These are phyloP conservation scores for Teleopsis dalmanni DNA, from an alignment of 1,140 invertebrate genomes.

Conservation along the genomic window DNA sequence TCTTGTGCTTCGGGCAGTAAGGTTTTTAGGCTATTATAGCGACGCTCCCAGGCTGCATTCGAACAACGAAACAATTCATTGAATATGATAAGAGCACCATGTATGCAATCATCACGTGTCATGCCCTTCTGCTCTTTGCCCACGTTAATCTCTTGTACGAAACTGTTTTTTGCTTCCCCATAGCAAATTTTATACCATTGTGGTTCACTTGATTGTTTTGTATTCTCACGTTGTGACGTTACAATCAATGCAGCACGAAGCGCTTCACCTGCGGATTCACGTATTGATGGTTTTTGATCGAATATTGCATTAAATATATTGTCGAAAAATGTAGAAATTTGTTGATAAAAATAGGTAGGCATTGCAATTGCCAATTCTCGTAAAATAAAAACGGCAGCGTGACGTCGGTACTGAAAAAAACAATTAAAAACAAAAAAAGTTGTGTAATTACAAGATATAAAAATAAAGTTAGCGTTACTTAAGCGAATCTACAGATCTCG, in stretches of 20 bases:
- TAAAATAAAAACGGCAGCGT: conserved; percentile 85
- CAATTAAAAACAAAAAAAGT: too few species aligned
- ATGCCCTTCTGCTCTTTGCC: conserved; percentile 63
- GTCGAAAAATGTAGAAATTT: conserved; percentile 94
- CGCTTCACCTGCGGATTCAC: conserved; percentile 88
- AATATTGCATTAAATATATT: conserved; percentile 87
- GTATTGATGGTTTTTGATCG: conserved; percentile 85
- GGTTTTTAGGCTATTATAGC: conserved; percentile 62
- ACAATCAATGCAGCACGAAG: conserved; percentile 87
- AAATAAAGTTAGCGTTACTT: too few species aligned
- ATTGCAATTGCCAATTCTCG: conserved; percentile 91
- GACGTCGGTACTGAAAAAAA: conserved; percentile 59
- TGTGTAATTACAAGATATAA: too few species aligned
- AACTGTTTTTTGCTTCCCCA: conserved; percentile 76
- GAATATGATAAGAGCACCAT: conserved; percentile 86
- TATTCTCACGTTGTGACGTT: conserved; percentile 86
- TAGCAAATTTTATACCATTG: conserved; percentile 90
- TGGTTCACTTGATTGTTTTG: conserved; percentile 81
- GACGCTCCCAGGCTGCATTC: conserved; percentile 80
- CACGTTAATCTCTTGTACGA: conserved; percentile 57
- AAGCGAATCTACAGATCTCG: too few species aligned
- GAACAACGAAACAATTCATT: conserved; percentile 92
- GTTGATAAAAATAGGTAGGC: conserved; percentile 97
- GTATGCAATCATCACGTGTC: conserved; percentile 81
- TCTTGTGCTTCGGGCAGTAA: conserved; percentile 42